These are phyloP conservation scores for Tragopan temminckii DNA, from an alignment of 2,797 vertebrate genomes.

Conservation along the genomic window DNA sequence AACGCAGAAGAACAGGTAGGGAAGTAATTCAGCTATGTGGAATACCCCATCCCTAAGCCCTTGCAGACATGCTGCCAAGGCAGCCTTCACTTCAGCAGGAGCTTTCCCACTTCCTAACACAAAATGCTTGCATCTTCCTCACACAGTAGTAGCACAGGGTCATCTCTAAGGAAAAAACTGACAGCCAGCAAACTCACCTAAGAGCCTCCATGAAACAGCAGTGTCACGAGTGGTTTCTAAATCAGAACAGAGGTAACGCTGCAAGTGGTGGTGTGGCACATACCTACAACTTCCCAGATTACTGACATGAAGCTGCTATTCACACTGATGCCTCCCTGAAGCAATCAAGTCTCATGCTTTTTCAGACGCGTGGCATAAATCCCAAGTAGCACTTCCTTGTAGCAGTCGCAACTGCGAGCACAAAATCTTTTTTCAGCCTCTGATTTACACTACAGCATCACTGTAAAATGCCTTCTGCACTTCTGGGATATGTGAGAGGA, in stretches of 20 bases:
- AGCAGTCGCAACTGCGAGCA: constrained; percentile 51
- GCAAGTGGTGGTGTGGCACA: not conserved
- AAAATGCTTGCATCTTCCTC: not conserved
- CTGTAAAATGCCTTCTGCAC: not conserved
- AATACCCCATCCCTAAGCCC: not conserved
- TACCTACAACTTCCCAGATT: not conserved
- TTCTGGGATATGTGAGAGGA: not conserved
- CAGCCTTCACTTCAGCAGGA: not conserved
- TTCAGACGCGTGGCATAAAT: constrained; percentile 30
- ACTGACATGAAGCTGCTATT: not conserved
- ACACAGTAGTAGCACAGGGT: not conserved
- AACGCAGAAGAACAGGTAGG: not conserved
- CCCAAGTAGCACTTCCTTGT: not conserved
- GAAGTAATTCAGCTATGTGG: not conserved
- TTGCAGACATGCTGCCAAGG: not conserved
- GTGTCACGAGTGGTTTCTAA: not conserved
- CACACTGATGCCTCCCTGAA: not conserved
- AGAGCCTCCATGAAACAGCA: not conserved
- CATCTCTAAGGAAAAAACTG: not conserved
- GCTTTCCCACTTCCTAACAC: not conserved
- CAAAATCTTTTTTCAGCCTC: constrained; percentile 20
- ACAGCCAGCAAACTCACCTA: not conserved
- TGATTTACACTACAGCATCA: constrained; percentile 12
- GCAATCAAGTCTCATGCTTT: not conserved
- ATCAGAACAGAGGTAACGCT: not conserved